Evolutionary conservation across 1,140 invertebrate genomes (phyloP).

Genomic region (Steinernema feltiae): DNA sequence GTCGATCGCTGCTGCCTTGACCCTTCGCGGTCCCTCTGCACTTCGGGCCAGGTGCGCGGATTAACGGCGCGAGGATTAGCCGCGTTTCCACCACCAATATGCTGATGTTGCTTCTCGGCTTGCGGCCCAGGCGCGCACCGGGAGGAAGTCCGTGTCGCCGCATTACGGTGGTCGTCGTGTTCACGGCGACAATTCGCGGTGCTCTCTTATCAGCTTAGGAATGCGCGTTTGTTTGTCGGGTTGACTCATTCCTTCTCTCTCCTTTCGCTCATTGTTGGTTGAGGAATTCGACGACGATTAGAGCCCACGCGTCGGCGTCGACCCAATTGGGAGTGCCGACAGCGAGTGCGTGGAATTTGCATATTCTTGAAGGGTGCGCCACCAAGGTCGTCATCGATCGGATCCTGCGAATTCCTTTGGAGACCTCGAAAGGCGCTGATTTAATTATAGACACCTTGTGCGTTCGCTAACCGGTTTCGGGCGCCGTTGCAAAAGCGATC

Average conservation of each 20-base stretch:
- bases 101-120: neutral
- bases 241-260: neutral
- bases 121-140: no score
- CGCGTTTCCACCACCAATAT: neutral
- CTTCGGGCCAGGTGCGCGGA: slow-evolving; percentile 6
- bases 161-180: no score
- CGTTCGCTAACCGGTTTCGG: slow-evolving; percentile 21
- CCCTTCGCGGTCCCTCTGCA: neutral
- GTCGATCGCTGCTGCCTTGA: slow-evolving; percentile 1
- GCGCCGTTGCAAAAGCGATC: no score
- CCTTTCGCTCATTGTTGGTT: no score
- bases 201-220: neutral
- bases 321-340: no score
- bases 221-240: neutral
- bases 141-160: no score
- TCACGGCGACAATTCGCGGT: no score
- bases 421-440: slow-evolving; percentile 17
- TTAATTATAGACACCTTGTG: neutral
- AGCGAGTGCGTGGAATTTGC: no score
- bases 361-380: slow-evolving; percentile 13
- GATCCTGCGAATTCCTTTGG: slow-evolving; percentile 7
- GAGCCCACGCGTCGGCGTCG: no score
- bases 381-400: slow-evolving; percentile 18
- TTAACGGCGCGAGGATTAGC: neutral
- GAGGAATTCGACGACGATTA: no score